Base-by-base conservation (phyloP, 2,113 vertebrate species). In the Microcebus ravelobensis region DNA sequence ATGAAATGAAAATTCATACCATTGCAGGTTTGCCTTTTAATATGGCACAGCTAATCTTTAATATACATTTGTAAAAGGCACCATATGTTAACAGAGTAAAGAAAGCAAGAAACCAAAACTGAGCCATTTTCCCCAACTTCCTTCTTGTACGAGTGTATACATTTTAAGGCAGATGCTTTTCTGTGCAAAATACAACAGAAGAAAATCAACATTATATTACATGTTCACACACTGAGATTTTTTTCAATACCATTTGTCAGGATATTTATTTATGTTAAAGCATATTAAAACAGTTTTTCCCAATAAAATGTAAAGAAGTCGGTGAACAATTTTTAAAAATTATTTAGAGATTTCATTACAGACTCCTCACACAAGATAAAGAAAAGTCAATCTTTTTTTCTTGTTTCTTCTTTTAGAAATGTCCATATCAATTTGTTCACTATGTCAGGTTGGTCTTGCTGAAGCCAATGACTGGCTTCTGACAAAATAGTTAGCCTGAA, bases 401-500 rank as follows among this genome's bases (percentile, higher is more conserved):
- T 98, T 90, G 99, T 99, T 95, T 99, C 99, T 98, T 99, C 99
- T 97, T 99, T 99, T 91, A 99, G 98, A 98, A 99, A 99, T 96
- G 99, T 99, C 99, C 99, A 99, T 98, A 99, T 99, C 98, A 99
- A 98, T 96, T 99, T 99, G 98, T 99, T 99, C 82, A 99, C 99
- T 71, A 99, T 99, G 82, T 99, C 99, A 14, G 99, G 99, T 98
- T 99, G 99, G 98, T 99, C 99, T 98, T 99, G 99, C 98, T 99
- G 99, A 97, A 99, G 99, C 99, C 99, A 99, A 45, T 99, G 99
- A 81, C 99, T 99, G 91, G 99, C 99, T 88, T 99, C 99, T 29
- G 99, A 99, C 96, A 99, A 99, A 97, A 99, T 99, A 97, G 99
- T 99, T 94, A 99, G 99, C 95, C 99, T 99, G 98, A 99, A 99